phyloP scores from a whole-genome alignment of 2,113 vertebrate species.

The Siniperca chuatsi region DNA sequence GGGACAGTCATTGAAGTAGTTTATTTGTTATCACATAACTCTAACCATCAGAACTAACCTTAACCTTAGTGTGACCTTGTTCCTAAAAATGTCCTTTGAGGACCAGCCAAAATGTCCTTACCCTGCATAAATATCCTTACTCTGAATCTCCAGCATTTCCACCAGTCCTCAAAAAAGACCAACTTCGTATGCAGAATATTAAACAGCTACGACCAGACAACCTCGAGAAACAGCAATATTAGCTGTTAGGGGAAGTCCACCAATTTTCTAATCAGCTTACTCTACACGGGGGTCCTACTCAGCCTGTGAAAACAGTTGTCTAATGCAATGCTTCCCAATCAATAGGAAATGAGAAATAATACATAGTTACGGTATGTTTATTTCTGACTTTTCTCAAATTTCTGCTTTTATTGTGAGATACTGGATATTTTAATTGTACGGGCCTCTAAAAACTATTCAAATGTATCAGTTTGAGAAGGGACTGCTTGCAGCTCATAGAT shows the following conservation, averaged over 20 bases:
- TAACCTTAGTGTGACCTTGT: background rate
- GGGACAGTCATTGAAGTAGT: too few relatives aligned
- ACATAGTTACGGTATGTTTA: background rate
- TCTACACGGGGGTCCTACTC: background rate
- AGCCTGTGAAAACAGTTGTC: background rate
- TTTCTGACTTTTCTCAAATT: too few relatives aligned
- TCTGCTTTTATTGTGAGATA: too few relatives aligned
- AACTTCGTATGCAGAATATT: background rate
- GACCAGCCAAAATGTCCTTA: background rate
- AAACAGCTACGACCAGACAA: background rate
- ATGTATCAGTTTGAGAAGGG: too few relatives aligned
- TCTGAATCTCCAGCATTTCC: background rate
- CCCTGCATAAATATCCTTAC: background rate
- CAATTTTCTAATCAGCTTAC: background rate
- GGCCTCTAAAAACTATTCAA: too few relatives aligned
- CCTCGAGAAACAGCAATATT: background rate
- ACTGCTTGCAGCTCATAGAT: too few relatives aligned
- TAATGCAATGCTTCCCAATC: background rate
- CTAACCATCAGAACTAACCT: background rate
- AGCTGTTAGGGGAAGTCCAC: background rate
- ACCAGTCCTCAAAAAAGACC: background rate
- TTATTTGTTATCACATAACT: background rate
- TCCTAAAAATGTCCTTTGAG: too few relatives aligned
- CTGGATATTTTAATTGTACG: too few relatives aligned
- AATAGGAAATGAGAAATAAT: background rate